Evolutionary conservation across 2,888 invertebrate genomes (phyloP).

Genomic region (Sinotaia quadrata): DNA sequence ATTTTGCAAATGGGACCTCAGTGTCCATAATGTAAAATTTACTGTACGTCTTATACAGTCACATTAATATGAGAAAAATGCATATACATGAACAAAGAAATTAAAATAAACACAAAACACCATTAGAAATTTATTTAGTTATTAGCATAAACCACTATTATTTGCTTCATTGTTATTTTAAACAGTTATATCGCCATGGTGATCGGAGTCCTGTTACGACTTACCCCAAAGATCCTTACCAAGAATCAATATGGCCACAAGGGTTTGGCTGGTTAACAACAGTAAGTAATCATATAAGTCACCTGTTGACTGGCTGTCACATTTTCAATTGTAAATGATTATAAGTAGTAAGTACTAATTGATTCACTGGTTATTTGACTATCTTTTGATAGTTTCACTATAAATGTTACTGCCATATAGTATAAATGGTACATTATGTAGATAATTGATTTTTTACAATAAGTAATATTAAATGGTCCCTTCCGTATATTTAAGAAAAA

Average conservation of each 20-base stretch:
- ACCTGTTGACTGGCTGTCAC: background rate
- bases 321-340: background rate
- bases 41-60: no score
- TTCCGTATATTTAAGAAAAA: no score
- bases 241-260: slow-evolving; percentile 33
- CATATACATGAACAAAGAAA: no score
- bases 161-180: background rate
- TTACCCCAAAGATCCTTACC: slow-evolving; percentile 35
- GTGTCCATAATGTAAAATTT: no score
- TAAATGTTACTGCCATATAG: background rate
- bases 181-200: slow-evolving; percentile 43
- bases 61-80: no score
- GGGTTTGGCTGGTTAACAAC: slow-evolving; percentile 39
- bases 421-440: no score
- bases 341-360: background rate
- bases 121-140: no score
- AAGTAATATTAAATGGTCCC: no score
- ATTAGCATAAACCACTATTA: no score
- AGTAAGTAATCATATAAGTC: background rate
- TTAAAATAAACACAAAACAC: no score
- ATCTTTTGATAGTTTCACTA: background rate
- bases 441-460: no score
- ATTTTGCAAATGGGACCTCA: no score
- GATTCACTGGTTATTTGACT: background rate
- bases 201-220: slow-evolving; percentile 35